These are phyloP conservation scores for Zoanthus solanderi DNA, from an alignment of 92 coral and sea anemone genomes.

Conservation along the genomic window DNA sequence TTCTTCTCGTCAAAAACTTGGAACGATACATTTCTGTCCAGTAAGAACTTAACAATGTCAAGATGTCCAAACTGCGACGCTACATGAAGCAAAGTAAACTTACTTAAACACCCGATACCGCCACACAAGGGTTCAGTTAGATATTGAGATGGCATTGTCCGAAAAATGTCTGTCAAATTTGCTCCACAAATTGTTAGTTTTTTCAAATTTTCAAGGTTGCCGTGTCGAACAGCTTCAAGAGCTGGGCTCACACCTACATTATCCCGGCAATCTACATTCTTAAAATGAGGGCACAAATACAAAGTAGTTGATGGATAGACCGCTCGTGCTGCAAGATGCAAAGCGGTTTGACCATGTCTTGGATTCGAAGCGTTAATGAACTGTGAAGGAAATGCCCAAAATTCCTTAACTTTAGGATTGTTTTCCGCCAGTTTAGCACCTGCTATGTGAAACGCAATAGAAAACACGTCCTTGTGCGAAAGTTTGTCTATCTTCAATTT, in stretches of 20 bases:
- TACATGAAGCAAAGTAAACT: constrained; percentile 62
- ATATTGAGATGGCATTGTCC: neutral
- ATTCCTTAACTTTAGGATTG: neutral
- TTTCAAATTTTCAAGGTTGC: constrained; percentile 62
- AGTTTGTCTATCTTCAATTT: neutral
- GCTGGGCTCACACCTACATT: constrained; percentile 75
- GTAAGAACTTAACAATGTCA: constrained; percentile 58
- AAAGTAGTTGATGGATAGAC: constrained; percentile 43
- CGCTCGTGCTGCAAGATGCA: constrained; percentile 69
- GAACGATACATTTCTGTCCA: constrained; percentile 42
- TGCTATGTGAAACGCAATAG: constrained; percentile 45
- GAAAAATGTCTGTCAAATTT: neutral
- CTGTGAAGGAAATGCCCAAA: neutral
- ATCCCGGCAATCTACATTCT: constrained; percentile 55
- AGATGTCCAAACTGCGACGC: constrained; percentile 67
- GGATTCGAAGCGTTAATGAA: neutral
- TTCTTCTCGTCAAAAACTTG: constrained; percentile 35
- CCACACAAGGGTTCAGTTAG: too few species aligned
- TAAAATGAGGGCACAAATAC: constrained; percentile 59
- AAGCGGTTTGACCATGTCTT: constrained; percentile 24
- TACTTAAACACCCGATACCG: neutral
- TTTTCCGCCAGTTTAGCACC: neutral
- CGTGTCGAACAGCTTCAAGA: constrained; percentile 69
- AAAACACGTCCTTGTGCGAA: constrained; percentile 6
- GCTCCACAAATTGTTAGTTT: constrained; percentile 64